Percentiles rank a stretch among this genome's conserved stretches.
Evolutionary conservation across 2,113 vertebrate genomes (phyloP).

Genomic region (Hydrolagus affinis): DNA sequence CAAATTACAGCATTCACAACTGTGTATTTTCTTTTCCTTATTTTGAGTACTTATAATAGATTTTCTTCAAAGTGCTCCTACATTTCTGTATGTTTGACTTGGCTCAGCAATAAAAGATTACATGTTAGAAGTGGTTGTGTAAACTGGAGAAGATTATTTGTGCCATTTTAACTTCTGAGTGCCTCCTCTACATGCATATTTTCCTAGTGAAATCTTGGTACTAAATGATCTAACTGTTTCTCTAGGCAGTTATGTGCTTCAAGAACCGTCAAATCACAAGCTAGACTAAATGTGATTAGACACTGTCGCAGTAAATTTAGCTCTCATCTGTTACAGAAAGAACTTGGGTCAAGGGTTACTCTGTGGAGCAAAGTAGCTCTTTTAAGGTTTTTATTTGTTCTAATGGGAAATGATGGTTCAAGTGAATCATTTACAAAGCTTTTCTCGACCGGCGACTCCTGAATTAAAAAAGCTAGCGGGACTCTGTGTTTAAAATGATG

Average conservation of each 20-base stretch:
- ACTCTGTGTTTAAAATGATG: slow-evolving; percentile 41
- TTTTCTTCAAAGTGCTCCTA: too few species aligned
- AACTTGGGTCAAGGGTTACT: slow-evolving; percentile 54
- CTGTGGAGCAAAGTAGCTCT: slow-evolving; percentile 53
- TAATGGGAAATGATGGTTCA: slow-evolving; percentile 65
- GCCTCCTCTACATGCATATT: slow-evolving; percentile 36
- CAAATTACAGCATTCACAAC: background rate
- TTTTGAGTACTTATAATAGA: too few species aligned
- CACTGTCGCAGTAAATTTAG: slow-evolving; percentile 67
- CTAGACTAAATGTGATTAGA: slow-evolving; percentile 58
- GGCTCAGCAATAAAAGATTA: too few species aligned
- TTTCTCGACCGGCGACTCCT: slow-evolving; percentile 56
- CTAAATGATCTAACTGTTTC: slow-evolving; percentile 40
- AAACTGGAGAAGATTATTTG: background rate
- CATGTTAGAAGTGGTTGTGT: background rate
- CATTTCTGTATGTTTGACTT: too few species aligned
- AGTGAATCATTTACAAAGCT: slow-evolving; percentile 57
- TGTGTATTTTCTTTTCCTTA: too few species aligned
- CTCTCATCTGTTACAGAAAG: slow-evolving; percentile 58
- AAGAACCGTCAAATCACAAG: slow-evolving; percentile 39
- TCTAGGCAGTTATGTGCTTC: slow-evolving; percentile 38
- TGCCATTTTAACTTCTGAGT: background rate
- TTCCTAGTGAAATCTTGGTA: slow-evolving; percentile 34
- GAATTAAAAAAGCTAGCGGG: slow-evolving; percentile 53
- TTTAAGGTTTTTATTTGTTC: slow-evolving; percentile 59